A percentile compares a stretch with the other conserved stretches of the same genome.
These are phyloP conservation scores for Vanacampus margaritifer DNA, from an alignment of 2,113 vertebrate species.

Conservation along the genomic window DNA sequence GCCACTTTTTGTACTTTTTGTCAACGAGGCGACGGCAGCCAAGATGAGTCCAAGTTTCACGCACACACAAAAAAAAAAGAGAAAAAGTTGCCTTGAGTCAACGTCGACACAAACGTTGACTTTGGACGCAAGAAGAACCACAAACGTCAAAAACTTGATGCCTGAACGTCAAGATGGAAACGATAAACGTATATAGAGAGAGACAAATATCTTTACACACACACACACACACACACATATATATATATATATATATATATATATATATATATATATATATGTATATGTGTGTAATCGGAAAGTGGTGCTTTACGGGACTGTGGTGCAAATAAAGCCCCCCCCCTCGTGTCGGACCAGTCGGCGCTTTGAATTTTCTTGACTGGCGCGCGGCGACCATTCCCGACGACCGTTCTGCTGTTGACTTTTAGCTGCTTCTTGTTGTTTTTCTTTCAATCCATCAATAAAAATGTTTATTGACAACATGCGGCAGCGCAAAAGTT, in stretches of 20 bases:
- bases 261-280: constrained; percentile 51
- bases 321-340: constrained; percentile 92
- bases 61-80: neutral
- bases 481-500: neutral
- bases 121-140: constrained; percentile 95
- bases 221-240: constrained; percentile 55
- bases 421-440: constrained; percentile 62
- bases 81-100: neutral
- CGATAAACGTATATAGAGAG: constrained; percentile 67
- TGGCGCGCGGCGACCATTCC: constrained; percentile 73
- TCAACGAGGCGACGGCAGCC: neutral
- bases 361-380: constrained; percentile 93
- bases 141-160: constrained; percentile 95
- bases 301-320: constrained; percentile 98
- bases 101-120: constrained; percentile 84
- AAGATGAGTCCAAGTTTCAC: neutral
- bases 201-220: constrained; percentile 61
- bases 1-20: constrained; percentile 98
- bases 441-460: constrained; percentile 32
- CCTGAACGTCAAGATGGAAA: constrained; percentile 96
- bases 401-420: constrained; percentile 58
- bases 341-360: constrained; percentile 93
- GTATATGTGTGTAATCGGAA: constrained; percentile 67
- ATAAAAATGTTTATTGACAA: constrained; percentile 6
- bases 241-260: constrained; percentile 67